These are phyloP conservation scores for Corythornis cristatus DNA, from an alignment of 2,113 vertebrate genomes.

Conservation along the genomic window DNA sequence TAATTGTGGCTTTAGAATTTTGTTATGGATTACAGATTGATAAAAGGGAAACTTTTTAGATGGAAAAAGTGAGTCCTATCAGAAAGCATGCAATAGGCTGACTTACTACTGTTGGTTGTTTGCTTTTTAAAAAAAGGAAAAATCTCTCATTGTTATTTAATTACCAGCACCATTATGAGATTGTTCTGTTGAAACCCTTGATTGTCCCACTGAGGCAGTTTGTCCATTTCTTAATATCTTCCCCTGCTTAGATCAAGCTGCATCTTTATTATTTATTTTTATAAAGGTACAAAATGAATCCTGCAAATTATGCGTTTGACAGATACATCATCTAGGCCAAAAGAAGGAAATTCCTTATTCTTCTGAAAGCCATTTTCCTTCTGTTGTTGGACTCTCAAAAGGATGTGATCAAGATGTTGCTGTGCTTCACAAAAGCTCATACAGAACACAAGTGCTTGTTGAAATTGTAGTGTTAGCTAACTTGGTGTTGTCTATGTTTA, in stretches of 20 bases:
- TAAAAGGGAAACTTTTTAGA: background rate
- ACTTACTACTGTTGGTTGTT: too few species aligned
- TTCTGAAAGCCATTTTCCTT: background rate
- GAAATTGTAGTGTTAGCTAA: background rate
- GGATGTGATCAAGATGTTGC: background rate
- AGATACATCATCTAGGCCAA: background rate
- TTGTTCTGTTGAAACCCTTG: background rate
- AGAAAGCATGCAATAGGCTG: background rate
- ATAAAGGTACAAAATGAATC: background rate
- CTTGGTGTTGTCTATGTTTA: background rate
- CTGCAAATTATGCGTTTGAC: background rate
- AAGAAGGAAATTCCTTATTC: background rate
- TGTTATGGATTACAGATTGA: background rate
- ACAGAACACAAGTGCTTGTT: background rate
- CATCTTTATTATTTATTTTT: background rate
- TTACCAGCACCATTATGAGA: background rate
- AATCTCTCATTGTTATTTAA: background rate
- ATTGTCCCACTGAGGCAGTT: background rate
- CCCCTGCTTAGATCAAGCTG: background rate
- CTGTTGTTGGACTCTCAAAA: background rate
- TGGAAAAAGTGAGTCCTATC: background rate
- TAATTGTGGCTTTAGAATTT: background rate
- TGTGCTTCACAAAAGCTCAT: background rate
- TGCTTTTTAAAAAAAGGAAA: background rate
- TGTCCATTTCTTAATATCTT: background rate